Evolutionary conservation across 2,113 vertebrate species (phyloP).

Genomic region (Poeciliopsis turrubarensis): DNA sequence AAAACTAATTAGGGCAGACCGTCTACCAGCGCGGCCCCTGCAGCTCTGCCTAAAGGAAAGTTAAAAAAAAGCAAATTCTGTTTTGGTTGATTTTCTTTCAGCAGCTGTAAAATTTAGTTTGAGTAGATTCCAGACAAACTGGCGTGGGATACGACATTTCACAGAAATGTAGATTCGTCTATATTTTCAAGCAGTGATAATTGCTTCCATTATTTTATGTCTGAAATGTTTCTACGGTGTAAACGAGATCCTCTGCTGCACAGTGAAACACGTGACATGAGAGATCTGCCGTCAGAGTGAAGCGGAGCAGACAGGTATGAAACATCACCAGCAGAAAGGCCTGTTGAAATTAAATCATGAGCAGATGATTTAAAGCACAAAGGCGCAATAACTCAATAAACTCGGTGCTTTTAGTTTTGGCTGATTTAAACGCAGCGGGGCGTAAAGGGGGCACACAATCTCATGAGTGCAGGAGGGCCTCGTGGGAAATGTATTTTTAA

Average conservation of each 20-base stretch:
- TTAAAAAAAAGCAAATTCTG: neutral
- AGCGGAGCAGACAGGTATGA: neutral
- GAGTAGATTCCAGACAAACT: too few species aligned
- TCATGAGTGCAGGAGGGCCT: neutral
- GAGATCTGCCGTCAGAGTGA: neutral
- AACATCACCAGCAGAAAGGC: neutral
- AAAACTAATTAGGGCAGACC: too few species aligned
- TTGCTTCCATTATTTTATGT: neutral
- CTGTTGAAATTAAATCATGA: neutral
- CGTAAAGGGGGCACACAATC: neutral
- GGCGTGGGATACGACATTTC: neutral
- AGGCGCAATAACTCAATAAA: neutral
- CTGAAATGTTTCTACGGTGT: neutral
- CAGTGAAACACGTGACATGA: constrained; percentile 4
- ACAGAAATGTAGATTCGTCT: too few species aligned
- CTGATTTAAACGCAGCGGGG: neutral
- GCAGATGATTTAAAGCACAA: neutral
- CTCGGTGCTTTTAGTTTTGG: constrained; percentile 1
- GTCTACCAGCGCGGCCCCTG: too few species aligned
- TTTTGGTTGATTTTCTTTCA: neutral
- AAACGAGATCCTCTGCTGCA: neutral
- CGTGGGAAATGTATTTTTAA: neutral
- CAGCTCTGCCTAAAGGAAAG: neutral
- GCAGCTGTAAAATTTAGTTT: too few species aligned
- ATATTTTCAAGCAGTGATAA: neutral